Percentiles rank a stretch among this genome's conserved stretches.
Conservation (phyloP, 2,888 invertebrate species). For the Neocrepidodera transversa region DNA sequence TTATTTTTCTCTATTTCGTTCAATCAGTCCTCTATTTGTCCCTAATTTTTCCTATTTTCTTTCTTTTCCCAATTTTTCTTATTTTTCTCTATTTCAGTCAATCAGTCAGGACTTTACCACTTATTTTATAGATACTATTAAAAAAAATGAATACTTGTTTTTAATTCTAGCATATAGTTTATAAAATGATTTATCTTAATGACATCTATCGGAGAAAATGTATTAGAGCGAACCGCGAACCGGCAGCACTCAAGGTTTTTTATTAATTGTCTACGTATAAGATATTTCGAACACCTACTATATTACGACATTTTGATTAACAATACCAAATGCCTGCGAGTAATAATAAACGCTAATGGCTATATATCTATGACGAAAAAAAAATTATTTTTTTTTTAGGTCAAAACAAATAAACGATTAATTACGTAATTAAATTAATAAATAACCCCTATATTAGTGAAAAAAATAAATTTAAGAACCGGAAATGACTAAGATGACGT, state of each 20-base stretch:
- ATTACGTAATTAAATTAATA: too few species aligned
- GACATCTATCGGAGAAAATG: constrained; percentile 25
- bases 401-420: not conserved
- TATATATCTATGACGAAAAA: not conserved
- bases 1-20: too few species aligned
- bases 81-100: too few species aligned
- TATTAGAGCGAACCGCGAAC: constrained; percentile 2
- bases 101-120: too few species aligned
- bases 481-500: constrained; percentile 2
- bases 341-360: not conserved
- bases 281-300: constrained; percentile 21
- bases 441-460: not conserved
- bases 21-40: too few species aligned
- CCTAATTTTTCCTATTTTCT: too few species aligned
- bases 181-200: constrained; percentile 28
- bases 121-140: too few species aligned
- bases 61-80: too few species aligned
- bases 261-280: constrained; percentile 14
- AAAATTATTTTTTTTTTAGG: too few species aligned
- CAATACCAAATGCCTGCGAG: not conserved
- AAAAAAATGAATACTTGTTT: too few species aligned
- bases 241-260: constrained; percentile 20
- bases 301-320: constrained; percentile 20
- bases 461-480: not conserved
- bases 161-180: not conserved